Evolutionary conservation across 2,888 invertebrate species (phyloP).

Genomic region (Callosobruchus maculatus): DNA sequence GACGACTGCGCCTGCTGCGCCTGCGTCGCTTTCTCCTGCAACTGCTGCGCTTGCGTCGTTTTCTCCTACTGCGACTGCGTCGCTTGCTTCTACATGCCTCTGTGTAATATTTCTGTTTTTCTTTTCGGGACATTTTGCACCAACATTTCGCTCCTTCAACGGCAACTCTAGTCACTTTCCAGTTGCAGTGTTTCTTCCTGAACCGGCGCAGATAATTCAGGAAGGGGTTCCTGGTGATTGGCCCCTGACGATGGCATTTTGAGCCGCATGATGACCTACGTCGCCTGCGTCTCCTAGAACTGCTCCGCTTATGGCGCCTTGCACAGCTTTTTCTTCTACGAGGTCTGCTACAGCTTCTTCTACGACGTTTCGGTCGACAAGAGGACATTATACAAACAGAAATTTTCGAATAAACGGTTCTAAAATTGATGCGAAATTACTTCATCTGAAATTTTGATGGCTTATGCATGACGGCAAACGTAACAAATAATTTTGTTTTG

Average conservation of each 20-base stretch:
- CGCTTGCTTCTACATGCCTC: slow-evolving; percentile 9
- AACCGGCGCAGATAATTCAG: slow-evolving; percentile 37
- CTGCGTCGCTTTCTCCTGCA: not conserved
- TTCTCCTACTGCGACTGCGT: not conserved
- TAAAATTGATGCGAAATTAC: not conserved
- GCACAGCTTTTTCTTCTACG: too few species aligned
- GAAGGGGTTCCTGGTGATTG: slow-evolving; percentile 34
- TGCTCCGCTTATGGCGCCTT: not conserved
- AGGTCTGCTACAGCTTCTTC: slow-evolving; percentile 1
- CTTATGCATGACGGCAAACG: not conserved
- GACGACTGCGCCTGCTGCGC: not conserved
- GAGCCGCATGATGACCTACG: slow-evolving; percentile 3
- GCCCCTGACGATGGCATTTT: slow-evolving; percentile 14
- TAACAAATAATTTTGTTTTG: not conserved
- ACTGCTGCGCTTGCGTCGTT: not conserved
- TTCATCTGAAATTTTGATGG: not conserved
- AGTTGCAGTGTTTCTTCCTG: slow-evolving; percentile 31
- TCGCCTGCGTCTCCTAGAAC: not conserved
- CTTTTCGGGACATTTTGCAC: slow-evolving; percentile 27
- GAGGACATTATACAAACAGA: not conserved
- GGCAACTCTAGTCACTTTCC: slow-evolving; percentile 34
- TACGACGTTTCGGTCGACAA: not conserved
- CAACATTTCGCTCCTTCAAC: slow-evolving; percentile 38
- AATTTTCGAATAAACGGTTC: not conserved
- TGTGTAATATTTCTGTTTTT: slow-evolving; percentile 11